Percentiles rank a stretch among this genome's conserved stretches.
phyloP scores from a whole-genome alignment of 2,797 vertebrate species.

The Pachyuromys duprasi region DNA sequence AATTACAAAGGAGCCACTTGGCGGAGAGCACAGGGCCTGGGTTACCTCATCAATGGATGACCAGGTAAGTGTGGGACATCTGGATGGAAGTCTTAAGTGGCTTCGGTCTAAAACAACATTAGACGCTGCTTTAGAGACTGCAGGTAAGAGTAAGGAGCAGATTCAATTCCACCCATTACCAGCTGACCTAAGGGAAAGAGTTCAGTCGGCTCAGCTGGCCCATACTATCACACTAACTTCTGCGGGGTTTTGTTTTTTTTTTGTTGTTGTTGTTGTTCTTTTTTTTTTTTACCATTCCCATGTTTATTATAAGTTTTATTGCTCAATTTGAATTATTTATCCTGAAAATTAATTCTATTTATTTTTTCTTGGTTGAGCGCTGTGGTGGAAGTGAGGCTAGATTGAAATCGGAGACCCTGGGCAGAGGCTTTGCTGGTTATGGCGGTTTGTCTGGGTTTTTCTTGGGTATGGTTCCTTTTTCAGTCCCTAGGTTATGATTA shows the following conservation, averaged over 20 bases:
- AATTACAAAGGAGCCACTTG: neutral
- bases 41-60: neutral
- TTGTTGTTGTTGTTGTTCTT: too few species aligned
- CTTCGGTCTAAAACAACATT: neutral
- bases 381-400: conserved; percentile 16
- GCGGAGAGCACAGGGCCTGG: neutral
- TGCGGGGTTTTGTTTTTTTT: too few species aligned
- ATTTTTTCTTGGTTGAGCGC: conserved; percentile 23
- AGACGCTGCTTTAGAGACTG: neutral
- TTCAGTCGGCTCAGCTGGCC: neutral
- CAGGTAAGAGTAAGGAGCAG: neutral
- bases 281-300: neutral
- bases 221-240: conserved; percentile 4
- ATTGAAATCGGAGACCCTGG: conserved; percentile 14
- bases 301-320: neutral
- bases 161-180: neutral
- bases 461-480: neutral
- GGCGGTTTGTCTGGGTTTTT: conserved; percentile 43
- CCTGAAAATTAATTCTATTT: conserved; percentile 56
- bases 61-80: neutral
- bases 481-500: conserved; percentile 30
- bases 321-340: conserved; percentile 46
- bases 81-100: neutral
- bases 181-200: neutral
- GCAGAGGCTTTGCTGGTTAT: neutral